Evolutionary conservation across 2,113 vertebrate genomes (phyloP).

Genomic region (Ammospiza caudacuta): DNA sequence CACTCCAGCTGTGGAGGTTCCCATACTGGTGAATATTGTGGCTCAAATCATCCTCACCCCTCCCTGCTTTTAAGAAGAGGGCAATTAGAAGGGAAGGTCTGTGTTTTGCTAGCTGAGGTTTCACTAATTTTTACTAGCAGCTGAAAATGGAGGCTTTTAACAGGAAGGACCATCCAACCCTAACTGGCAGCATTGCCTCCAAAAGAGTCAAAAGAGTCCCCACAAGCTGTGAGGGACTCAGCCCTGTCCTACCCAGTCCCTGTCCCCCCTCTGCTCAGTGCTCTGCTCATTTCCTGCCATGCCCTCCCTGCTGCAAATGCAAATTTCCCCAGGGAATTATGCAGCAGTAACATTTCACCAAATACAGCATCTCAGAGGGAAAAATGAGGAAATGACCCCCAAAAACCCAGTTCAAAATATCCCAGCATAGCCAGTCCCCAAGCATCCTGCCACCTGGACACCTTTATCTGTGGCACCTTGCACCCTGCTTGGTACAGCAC

Average conservation of each 20-base stretch:
- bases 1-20: background rate
- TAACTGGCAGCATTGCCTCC: background rate
- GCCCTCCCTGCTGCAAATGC: background rate
- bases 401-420: background rate
- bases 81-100: background rate
- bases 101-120: background rate
- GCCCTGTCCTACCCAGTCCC: too few relatives aligned
- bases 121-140: background rate
- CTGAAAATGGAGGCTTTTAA: background rate
- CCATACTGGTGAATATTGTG: background rate
- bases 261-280: fast-evolving
- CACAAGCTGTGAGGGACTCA: background rate
- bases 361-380: background rate
- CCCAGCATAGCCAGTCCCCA: background rate
- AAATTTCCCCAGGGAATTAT: background rate
- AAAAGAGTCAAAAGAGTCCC: background rate
- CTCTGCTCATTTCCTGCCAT: background rate
- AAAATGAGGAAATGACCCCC: background rate
- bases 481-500: background rate
- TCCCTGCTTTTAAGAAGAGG: background rate
- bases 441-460: background rate
- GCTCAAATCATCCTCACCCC: background rate
- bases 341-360: background rate
- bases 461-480: fast-evolving
- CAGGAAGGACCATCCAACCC: background rate